Evolutionary conservation across 2,888 invertebrate species (phyloP).

Genomic region (Halictus quadricinctus): DNA sequence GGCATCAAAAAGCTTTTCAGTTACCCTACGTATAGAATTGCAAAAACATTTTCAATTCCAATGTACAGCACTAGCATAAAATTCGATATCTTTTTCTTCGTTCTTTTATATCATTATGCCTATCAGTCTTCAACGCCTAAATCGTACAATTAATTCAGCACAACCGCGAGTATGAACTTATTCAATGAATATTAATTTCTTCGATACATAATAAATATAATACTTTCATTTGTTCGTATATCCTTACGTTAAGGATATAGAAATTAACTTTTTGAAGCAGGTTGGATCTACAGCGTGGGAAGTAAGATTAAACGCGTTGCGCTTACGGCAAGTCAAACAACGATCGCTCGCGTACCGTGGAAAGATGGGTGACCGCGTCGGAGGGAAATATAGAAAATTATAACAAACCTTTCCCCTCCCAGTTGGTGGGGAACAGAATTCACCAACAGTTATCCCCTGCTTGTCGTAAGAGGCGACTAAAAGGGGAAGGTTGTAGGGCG

Average conservation of each 20-base stretch:
- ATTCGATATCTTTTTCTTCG: neutral
- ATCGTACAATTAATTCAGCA: constrained; percentile 6
- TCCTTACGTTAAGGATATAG: constrained; percentile 12
- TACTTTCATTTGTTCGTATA: constrained; percentile 6
- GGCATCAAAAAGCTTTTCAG: constrained; percentile 18
- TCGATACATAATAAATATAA: constrained; percentile 35
- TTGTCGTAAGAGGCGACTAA: constrained; percentile 18
- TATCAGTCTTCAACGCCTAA: constrained; percentile 51
- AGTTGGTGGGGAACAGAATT: constrained; percentile 11
- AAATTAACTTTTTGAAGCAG: neutral
- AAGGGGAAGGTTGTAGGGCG: neutral
- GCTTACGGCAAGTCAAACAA: neutral
- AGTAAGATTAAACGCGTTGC: neutral
- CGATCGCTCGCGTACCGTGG: neutral
- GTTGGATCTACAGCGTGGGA: neutral
- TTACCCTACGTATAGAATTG: constrained; percentile 1
- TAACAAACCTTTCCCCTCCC: neutral
- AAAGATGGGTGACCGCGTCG: neutral
- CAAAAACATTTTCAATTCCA: neutral
- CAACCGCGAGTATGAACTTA: constrained; percentile 9
- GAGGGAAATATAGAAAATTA: neutral
- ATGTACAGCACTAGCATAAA: neutral
- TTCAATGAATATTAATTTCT: neutral
- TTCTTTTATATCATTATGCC: constrained; percentile 26
- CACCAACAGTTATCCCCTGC: constrained; percentile 25